Conservation (phyloP, 2,113 vertebrate species). For the Stigmatopora argus region DNA sequence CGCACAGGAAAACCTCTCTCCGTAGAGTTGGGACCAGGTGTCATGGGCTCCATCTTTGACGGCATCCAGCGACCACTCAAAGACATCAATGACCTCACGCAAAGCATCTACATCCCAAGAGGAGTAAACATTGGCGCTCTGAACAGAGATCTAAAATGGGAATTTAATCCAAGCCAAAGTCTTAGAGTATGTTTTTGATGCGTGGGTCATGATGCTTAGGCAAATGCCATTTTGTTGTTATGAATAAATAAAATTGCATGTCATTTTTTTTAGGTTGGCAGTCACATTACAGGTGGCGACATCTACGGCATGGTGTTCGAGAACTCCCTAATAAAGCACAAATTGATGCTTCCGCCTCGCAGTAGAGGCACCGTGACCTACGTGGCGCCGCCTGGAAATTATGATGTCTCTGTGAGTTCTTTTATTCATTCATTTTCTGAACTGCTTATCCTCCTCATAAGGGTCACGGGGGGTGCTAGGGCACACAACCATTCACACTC, state of each 20-base stretch:
- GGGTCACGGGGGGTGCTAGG: too few relatives aligned
- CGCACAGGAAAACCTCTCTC: constrained; percentile 96
- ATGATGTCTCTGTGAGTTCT: constrained; percentile 86
- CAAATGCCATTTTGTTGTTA: not conserved
- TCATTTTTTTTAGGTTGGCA: constrained; percentile 76
- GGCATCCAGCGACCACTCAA: constrained; percentile 94
- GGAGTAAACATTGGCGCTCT: constrained; percentile 93
- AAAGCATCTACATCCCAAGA: constrained; percentile 96
- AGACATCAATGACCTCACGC: constrained; percentile 86
- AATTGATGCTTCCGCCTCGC: constrained; percentile 90
- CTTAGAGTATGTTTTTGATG: constrained; percentile 73
- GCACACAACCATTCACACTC: too few relatives aligned
- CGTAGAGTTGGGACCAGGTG: constrained; percentile 92
- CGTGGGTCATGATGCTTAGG: not conserved
- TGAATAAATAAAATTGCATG: not conserved
- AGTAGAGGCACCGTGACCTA: constrained; percentile 93
- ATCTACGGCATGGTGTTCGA: constrained; percentile 89
- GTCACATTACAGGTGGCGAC: constrained; percentile 94
- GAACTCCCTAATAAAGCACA: constrained; percentile 94
- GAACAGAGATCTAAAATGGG: constrained; percentile 89
- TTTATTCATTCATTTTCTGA: too few relatives aligned
- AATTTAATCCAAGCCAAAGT: constrained; percentile 82
- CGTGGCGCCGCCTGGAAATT: constrained; percentile 87
- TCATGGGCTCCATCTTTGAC: constrained; percentile 98
- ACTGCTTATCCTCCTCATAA: too few relatives aligned